Evolutionary conservation across 2,888 invertebrate genomes (phyloP).

Genomic region (Selenia dentaria): DNA sequence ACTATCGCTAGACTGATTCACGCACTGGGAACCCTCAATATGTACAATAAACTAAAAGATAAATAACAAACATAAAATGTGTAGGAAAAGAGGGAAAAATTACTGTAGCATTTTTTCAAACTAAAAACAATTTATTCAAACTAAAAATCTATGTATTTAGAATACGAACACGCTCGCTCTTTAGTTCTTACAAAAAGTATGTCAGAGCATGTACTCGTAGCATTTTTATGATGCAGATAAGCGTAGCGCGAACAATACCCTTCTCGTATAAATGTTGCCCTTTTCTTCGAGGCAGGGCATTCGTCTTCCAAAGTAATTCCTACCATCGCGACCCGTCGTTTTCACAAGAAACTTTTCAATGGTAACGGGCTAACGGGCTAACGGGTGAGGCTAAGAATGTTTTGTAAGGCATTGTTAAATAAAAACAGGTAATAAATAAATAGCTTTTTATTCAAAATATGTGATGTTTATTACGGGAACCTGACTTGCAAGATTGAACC

Average conservation of each 20-base stretch:
- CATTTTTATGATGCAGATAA: neutral
- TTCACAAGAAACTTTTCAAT: conserved; percentile 27
- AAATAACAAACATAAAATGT: too few relatives aligned
- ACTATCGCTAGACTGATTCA: too few relatives aligned
- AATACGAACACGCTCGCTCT: too few relatives aligned
- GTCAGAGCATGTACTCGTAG: too few relatives aligned
- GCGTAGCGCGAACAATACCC: conserved; percentile 32
- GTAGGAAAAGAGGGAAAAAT: too few relatives aligned
- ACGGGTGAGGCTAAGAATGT: conserved; percentile 14
- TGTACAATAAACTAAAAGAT: too few relatives aligned
- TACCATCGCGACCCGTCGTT: conserved; percentile 19
- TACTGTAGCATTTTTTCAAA: too few relatives aligned
- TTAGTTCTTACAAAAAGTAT: too few relatives aligned
- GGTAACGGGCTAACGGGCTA: too few relatives aligned
- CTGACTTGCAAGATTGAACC: neutral
- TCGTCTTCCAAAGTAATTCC: conserved; percentile 34
- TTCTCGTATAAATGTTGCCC: conserved; percentile 31
- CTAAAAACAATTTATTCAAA: too few relatives aligned
- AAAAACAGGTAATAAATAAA: conserved; percentile 8
- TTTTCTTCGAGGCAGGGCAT: conserved; percentile 33
- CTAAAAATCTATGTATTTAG: too few relatives aligned
- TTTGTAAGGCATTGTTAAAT: conserved; percentile 9
- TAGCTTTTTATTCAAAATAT: conserved; percentile 11
- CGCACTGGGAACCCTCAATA: too few relatives aligned
- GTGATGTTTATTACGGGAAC: neutral